phyloP scores from a whole-genome alignment of 2,797 vertebrate genomes.

The Spatula versicolor region DNA sequence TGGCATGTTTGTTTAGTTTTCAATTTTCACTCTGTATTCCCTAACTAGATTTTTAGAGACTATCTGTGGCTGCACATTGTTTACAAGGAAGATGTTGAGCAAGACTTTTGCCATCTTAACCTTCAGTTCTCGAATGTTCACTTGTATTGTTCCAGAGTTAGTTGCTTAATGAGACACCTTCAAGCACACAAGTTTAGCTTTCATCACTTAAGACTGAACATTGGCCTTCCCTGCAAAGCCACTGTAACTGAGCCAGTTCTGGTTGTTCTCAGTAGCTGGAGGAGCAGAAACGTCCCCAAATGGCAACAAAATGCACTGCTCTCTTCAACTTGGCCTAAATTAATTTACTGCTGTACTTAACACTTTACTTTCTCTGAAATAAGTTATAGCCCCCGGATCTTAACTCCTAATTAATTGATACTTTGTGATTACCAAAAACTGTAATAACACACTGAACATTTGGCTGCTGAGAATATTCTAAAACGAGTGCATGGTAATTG shows the following conservation, averaged over 20 bases:
- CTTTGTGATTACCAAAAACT: background rate
- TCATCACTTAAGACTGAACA: background rate
- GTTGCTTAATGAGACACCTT: background rate
- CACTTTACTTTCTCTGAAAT: background rate
- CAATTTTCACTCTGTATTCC: background rate
- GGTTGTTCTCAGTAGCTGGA: background rate
- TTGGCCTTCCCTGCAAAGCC: rapidly evolving
- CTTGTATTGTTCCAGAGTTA: background rate
- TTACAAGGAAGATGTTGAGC: background rate
- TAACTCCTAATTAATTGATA: background rate
- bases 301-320: background rate
- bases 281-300: background rate
- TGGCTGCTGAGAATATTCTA: background rate
- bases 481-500: background rate
- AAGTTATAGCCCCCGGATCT: background rate
- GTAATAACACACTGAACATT: background rate
- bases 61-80: background rate
- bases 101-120: background rate
- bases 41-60: background rate
- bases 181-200: background rate
- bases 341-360: background rate
- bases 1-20: background rate
- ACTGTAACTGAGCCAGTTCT: background rate
- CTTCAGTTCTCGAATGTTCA: background rate
- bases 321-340: background rate